A percentile compares a stretch with the other conserved stretches of the same genome.
Conservation (phyloP, 1,140 invertebrate species). For the Holotrichia oblita region DNA sequence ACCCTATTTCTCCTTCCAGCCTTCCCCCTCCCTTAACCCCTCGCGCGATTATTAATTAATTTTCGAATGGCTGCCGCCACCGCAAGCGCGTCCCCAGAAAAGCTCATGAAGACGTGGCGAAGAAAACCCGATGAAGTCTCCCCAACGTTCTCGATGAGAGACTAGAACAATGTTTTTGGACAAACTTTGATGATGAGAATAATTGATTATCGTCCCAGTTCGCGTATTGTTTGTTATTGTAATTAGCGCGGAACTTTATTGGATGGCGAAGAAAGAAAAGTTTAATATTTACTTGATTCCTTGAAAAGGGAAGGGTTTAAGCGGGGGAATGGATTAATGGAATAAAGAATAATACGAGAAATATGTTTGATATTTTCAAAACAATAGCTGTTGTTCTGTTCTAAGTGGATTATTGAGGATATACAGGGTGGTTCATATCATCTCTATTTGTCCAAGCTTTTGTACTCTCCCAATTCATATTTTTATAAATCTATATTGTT, state of each 20-base stretch:
- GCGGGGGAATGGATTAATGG: too few relatives aligned
- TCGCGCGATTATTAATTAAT: conserved; percentile 8
- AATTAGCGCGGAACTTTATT: conserved; percentile 12
- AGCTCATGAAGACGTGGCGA: background rate
- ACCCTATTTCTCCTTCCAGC: background rate
- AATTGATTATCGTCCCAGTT: background rate
- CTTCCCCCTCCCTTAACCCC: background rate
- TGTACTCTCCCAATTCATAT: too few relatives aligned
- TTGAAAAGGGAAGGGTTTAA: too few relatives aligned
- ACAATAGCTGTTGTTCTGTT: too few relatives aligned
- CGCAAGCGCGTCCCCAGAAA: background rate
- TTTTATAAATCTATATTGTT: too few relatives aligned
- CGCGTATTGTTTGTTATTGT: conserved; percentile 12
- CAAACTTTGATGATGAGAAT: background rate
- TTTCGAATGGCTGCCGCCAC: background rate
- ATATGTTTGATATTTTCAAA: too few relatives aligned
- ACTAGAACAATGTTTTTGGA: conserved; percentile 9
- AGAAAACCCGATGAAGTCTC: background rate
- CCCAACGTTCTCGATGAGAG: background rate
- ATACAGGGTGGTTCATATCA: too few relatives aligned
- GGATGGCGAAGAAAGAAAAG: background rate
- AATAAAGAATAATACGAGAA: too few relatives aligned
- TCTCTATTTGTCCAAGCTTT: too few relatives aligned
- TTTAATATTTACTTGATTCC: background rate
- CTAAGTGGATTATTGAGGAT: too few relatives aligned